Evolutionary conservation across 2,888 invertebrate species (phyloP).

Genomic region (Dioctria linearis): DNA sequence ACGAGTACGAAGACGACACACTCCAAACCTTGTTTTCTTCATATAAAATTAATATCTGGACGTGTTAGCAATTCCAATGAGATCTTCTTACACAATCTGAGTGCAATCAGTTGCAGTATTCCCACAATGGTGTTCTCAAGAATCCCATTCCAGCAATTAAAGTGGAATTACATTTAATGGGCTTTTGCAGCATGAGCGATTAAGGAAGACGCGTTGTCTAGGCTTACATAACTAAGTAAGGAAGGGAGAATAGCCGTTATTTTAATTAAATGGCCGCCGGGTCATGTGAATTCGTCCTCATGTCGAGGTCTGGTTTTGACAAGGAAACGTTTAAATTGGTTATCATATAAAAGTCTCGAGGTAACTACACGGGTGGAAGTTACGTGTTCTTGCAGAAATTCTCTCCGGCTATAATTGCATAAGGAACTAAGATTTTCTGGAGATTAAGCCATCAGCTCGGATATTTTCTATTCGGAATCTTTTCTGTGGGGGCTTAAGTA

Average conservation of each 20-base stretch:
- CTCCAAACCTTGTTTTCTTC: slow-evolving; percentile 13
- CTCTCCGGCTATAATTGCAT: not conserved
- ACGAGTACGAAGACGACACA: slow-evolving; percentile 10
- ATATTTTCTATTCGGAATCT: slow-evolving; percentile 13
- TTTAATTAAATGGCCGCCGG: slow-evolving; percentile 33
- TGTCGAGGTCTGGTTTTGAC: not conserved
- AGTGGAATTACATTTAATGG: slow-evolving; percentile 35
- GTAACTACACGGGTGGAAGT: not conserved
- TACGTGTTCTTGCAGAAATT: slow-evolving; percentile 3
- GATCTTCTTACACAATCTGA: slow-evolving; percentile 26
- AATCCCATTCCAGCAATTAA: slow-evolving; percentile 19
- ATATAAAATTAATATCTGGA: slow-evolving; percentile 45
- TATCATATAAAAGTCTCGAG: not conserved
- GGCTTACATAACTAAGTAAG: not conserved
- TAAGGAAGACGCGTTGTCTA: slow-evolving; percentile 25
- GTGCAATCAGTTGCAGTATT: slow-evolving; percentile 15
- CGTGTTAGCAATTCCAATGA: slow-evolving; percentile 42
- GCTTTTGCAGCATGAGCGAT: not conserved
- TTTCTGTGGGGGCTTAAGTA: not conserved
- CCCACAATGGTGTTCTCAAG: not conserved
- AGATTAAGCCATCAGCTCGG: not conserved
- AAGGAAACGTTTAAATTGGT: slow-evolving; percentile 25
- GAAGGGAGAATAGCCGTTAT: not conserved
- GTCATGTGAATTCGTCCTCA: slow-evolving; percentile 11
- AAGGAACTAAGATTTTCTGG: not conserved